These are phyloP conservation scores for Pachycephus smyrnensis DNA, from an alignment of 2,888 invertebrate genomes.

Conservation along the genomic window DNA sequence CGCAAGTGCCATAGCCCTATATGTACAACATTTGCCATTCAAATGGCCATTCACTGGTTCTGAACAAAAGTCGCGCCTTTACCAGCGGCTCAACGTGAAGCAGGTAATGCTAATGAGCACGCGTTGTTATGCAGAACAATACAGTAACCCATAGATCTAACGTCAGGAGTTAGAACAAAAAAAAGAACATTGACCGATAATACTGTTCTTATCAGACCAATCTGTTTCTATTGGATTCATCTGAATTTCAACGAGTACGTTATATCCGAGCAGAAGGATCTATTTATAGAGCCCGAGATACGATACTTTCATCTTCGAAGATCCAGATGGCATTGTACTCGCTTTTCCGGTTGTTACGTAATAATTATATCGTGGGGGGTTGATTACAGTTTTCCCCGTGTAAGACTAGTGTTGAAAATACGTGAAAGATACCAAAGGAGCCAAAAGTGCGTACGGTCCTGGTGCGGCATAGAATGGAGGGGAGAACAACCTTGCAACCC, in stretches of 20 bases:
- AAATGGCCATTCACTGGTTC: neutral
- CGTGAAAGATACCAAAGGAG: too few relatives aligned
- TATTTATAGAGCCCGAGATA: too few relatives aligned
- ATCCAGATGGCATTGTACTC: too few relatives aligned
- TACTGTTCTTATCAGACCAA: neutral
- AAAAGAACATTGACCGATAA: neutral
- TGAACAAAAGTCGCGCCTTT: neutral
- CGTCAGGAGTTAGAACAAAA: neutral
- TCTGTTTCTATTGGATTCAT: neutral
- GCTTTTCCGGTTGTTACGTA: too few relatives aligned
- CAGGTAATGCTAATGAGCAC: too few relatives aligned
- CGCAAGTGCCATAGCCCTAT: neutral
- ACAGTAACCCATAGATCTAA: neutral
- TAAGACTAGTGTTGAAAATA: too few relatives aligned
- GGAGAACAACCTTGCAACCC: slow-evolving; percentile 60
- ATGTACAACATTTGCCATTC: neutral
- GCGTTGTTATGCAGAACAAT: neutral
- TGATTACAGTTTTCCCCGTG: too few relatives aligned
- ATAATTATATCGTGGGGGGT: too few relatives aligned
- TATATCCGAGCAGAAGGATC: too few relatives aligned
- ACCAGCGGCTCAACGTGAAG: neutral
- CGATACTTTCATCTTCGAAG: too few relatives aligned
- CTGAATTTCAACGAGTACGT: too few relatives aligned
- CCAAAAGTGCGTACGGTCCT: slow-evolving; percentile 38
- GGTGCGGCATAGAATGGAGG: slow-evolving; percentile 39